Base-by-base conservation (phyloP, 2,888 invertebrate species). In the Shargacucullia verbasci region DNA sequence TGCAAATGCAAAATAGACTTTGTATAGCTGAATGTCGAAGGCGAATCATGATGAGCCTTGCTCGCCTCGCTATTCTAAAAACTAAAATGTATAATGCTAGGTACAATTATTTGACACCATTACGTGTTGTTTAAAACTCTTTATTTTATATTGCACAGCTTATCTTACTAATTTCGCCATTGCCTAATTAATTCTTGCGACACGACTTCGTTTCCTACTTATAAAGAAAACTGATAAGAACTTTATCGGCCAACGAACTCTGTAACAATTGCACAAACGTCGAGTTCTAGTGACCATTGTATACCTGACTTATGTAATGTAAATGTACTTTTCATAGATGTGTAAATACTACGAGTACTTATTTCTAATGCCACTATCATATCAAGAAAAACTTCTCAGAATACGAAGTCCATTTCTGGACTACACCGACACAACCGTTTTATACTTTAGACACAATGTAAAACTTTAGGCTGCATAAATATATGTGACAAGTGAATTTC, bases 171-270 rank as follows among this genome's bases (percentile, higher is more conserved):
- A 80, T 81, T 84, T 84, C 68, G 80, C 79, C 61, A 79, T 61
- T 65, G 59, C 72, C 79, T 84, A 87, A 88, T 89, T 88, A 86
- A 85, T 86, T 84, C 80, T 85, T 83, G 79, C 81, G 79, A 78
- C 77, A 81, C 60, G 79, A 71, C 81, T 84, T 80, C 67, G 75
- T 89, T 89, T 83, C 78, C 79, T 78, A 74, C 72, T 79, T 81
- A 83, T 78, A 86, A 90, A 88, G 88, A 90, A 88, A 83, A 79
- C 81, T 86, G 92, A 92, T 91, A 92, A 90, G 86, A 78, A 70
- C 62, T 81, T 84, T 91, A 92, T 92, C 92, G 90, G 87, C 53
- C 89, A 87, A 79, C 72, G 90, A 91, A 87, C 91, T 88, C 73
- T 43, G 65, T 70, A 76, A 79, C 79, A 83, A 84, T 88, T 86